Evolutionary conservation across 2,797 vertebrate genomes (phyloP).

Genomic region (Leuciscus waleckii): DNA sequence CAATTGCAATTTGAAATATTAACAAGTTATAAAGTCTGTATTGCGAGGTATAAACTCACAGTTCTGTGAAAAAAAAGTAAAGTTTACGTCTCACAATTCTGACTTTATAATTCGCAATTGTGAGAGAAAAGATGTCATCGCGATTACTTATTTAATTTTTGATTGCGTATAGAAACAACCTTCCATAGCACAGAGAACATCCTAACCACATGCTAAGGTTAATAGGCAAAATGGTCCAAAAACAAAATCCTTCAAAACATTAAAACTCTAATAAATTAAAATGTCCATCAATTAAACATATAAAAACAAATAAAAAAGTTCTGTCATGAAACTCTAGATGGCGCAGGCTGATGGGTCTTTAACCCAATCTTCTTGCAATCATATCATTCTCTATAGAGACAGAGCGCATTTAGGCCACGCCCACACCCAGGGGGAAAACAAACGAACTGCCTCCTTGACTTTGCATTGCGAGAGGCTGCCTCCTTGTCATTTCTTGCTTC

Average conservation of each 20-base stretch:
- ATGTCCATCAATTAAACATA: background rate
- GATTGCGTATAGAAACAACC: background rate
- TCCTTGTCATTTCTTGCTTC: no score
- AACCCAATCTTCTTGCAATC: no score
- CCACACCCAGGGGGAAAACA: no score
- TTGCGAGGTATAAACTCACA: no score
- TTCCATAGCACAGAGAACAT: constrained; percentile 4
- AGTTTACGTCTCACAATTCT: background rate
- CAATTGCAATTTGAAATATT: no score
- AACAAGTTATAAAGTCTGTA: no score
- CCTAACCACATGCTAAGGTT: background rate
- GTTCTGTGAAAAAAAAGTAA: background rate
- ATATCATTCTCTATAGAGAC: no score
- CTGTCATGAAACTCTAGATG: no score
- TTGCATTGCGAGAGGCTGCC: no score
- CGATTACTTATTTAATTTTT: background rate
- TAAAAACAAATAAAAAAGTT: background rate
- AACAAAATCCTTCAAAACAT: background rate
- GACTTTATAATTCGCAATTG: background rate
- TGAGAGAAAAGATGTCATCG: background rate
- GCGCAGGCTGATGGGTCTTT: no score
- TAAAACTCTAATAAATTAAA: background rate
- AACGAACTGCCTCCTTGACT: no score
- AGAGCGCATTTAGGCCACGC: no score
- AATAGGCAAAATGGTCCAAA: constrained; percentile 15